These are phyloP conservation scores for Poecilia gillii DNA, from an alignment of 2,797 vertebrate genomes.

Conservation along the genomic window DNA sequence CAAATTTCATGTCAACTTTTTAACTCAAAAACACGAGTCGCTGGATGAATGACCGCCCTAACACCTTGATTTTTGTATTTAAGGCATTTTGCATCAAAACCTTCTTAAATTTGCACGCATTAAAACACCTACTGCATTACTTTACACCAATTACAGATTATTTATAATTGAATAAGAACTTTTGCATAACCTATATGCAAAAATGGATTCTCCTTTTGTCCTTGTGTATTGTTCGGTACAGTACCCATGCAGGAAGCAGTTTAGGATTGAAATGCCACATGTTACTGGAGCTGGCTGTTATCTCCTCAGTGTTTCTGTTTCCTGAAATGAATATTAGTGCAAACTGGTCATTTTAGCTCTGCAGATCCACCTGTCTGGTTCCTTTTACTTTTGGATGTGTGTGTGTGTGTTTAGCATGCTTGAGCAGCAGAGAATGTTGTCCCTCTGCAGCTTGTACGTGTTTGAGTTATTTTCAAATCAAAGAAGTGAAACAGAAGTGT, in stretches of 20 bases:
- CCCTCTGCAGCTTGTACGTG: not conserved
- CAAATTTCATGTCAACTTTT: no score
- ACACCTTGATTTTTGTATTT: not conserved
- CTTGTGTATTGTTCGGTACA: not conserved
- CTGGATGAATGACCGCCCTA: no score
- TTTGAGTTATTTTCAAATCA: not conserved
- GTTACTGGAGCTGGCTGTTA: not conserved
- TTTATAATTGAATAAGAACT: not conserved
- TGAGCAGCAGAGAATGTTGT: not conserved
- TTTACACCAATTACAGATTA: not conserved
- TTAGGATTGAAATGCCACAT: not conserved
- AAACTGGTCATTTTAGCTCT: not conserved
- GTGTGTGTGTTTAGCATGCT: no score
- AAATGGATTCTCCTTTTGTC: not conserved
- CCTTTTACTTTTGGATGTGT: not conserved
- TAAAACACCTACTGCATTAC: not conserved
- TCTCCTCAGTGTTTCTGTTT: not conserved
- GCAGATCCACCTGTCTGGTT: not conserved
- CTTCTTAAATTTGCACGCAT: not conserved
- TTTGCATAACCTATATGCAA: not conserved
- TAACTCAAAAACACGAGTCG: no score
- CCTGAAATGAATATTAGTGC: not conserved
- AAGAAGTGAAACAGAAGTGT: slow-evolving; percentile 12
- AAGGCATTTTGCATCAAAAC: not conserved
- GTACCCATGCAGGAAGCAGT: not conserved